Evolutionary conservation across 2,888 invertebrate species (phyloP).

Genomic region (Dynastes hyllus): DNA sequence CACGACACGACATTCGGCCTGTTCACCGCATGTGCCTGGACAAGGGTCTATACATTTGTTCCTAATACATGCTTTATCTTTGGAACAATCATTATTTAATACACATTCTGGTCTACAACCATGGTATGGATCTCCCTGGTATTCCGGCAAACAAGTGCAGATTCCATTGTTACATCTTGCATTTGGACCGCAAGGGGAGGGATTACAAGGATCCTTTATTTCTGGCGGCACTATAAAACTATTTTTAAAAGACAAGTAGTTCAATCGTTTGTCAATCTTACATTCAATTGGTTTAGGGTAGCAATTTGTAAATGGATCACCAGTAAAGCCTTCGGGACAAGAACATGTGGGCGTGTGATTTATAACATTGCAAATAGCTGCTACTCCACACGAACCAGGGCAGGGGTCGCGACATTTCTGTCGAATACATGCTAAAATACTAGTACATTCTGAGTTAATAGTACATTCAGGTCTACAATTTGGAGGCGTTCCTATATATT

Average conservation of each 20-base stretch:
- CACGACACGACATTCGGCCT: slow-evolving; percentile 73
- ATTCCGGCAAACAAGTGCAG: slow-evolving; percentile 82
- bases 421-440: slow-evolving; percentile 82
- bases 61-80: slow-evolving; percentile 81
- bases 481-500: slow-evolving; percentile 83
- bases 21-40: slow-evolving; percentile 79
- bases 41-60: slow-evolving; percentile 86
- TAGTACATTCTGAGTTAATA: slow-evolving; percentile 83
- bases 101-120: slow-evolving; percentile 88
- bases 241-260: background rate
- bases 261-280: slow-evolving; percentile 60
- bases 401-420: slow-evolving; percentile 86
- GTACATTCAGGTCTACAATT: slow-evolving; percentile 87
- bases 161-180: slow-evolving; percentile 78
- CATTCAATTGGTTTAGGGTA: slow-evolving; percentile 71
- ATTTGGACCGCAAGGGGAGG: slow-evolving; percentile 82
- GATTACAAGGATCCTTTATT: slow-evolving; percentile 79
- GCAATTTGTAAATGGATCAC: slow-evolving; percentile 86
- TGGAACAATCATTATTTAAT: slow-evolving; percentile 82
- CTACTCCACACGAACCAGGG: slow-evolving; percentile 84
- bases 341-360: slow-evolving; percentile 85
- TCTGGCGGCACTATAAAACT: slow-evolving; percentile 62
- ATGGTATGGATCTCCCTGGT: slow-evolving; percentile 83
- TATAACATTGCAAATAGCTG: slow-evolving; percentile 82
- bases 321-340: slow-evolving; percentile 81